Conservation (phyloP, 2,113 vertebrate genomes). For the Jaculus jaculus region DNA sequence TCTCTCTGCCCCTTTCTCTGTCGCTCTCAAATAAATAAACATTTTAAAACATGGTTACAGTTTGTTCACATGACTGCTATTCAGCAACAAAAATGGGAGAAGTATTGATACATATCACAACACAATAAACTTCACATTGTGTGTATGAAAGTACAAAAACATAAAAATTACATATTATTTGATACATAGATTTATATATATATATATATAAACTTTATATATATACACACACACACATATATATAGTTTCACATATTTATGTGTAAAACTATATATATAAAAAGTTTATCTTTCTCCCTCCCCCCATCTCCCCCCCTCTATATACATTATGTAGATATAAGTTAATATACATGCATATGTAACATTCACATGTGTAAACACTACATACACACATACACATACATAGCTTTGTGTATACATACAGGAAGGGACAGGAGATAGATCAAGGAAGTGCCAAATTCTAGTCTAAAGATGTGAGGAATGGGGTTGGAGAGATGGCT, state of each 20-base stretch:
- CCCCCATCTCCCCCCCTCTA: not conserved
- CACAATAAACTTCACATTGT: not conserved
- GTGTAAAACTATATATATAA: not conserved
- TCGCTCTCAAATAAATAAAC: too few species aligned
- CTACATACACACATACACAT: not conserved
- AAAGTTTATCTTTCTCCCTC: not conserved
- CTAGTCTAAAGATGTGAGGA: not conserved
- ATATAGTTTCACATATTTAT: too few species aligned
- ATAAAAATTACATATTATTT: not conserved
- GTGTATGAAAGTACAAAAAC: not conserved
- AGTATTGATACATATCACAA: not conserved
- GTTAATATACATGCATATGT: too few species aligned
- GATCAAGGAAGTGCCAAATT: not conserved
- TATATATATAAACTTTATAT: not conserved
- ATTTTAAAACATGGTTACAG: too few species aligned
- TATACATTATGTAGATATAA: not conserved
- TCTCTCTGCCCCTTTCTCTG: too few species aligned
- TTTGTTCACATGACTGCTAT: not conserved
- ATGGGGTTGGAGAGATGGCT: too few species aligned
- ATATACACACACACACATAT: too few species aligned
- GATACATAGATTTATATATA: too few species aligned
- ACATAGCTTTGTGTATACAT: not conserved
- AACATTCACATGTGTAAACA: too few species aligned
- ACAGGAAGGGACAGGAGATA: not conserved
- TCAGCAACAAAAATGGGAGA: not conserved